Base-by-base conservation (phyloP, 2,797 vertebrate species). In the Coranthus polyacanthus region DNA sequence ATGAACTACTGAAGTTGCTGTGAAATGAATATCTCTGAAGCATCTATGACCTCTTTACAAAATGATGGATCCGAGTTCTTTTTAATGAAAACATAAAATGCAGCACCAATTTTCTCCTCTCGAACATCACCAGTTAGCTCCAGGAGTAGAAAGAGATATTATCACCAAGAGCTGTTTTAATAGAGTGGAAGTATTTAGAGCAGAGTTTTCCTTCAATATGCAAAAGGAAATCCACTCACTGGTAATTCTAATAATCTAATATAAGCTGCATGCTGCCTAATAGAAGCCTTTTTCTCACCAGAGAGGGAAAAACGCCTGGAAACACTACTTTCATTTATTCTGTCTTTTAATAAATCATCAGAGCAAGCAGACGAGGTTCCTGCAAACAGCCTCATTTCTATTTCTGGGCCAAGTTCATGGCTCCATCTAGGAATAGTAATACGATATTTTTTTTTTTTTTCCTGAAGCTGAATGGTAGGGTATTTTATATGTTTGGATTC, bases 331-430 rank as follows among this genome's bases (percentile, higher is more conserved):
- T 62, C 6, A 65, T 78, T 70, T 74, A 42, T 47, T 68, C 9
- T 44, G 53, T 67, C 50, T 73, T 77, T 69, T 63, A 57, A 71
- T 72, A 78, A 75, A 81, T 74, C 15, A 57, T 22, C 34, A 17
- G 34, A 16, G 3, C n/a, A 45, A 54, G 50, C 22, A 49, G 45
- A 66, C 8, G 1, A 17, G 20, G 54, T 52, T 53, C 32, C 20
- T 47, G 45, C 42, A 62, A 75, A 62, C 50, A 47, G 54, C 18
- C 24, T 38, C 32, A 5, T 52, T 63, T 62, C 41, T 44, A 32
- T 71, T 60, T 66, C 63, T 56, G 46, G 24, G 51, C 10, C 13
- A 21, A 38, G 20, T 62, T 39, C 21, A 39, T 15, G 7, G 57
- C 53, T 38, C 36, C 24, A n/a, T 57, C 17, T 24, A 62, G 49